Evolutionary conservation across 2,888 invertebrate genomes (phyloP).

Genomic region (Tetragnatha montana): DNA sequence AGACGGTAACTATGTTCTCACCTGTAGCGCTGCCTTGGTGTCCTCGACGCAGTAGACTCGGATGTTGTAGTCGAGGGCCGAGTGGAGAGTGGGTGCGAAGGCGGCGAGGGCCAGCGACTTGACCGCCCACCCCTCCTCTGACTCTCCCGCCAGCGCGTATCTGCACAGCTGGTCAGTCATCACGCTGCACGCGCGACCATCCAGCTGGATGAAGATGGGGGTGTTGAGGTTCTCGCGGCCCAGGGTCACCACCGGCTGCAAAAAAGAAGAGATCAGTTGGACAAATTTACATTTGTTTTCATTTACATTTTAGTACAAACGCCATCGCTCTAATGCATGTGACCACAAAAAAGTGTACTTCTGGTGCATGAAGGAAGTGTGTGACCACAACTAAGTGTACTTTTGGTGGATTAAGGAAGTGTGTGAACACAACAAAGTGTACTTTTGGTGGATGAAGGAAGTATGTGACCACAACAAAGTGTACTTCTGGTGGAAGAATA

Average conservation of each 20-base stretch:
- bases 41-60: constrained; percentile 95
- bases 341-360: no score
- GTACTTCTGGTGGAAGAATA: no score
- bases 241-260: constrained; percentile 81
- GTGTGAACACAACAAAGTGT: no score
- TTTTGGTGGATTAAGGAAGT: no score
- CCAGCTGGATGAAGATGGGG: constrained; percentile 94
- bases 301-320: no score
- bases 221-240: constrained; percentile 93
- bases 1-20: no score
- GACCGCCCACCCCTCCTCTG: constrained; percentile 79
- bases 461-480: no score
- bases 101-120: constrained; percentile 92
- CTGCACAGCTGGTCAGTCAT: constrained; percentile 93
- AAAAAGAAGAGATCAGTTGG: background rate
- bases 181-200: constrained; percentile 87
- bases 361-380: no score
- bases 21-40: constrained; percentile 92
- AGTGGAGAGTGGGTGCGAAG: constrained; percentile 83
- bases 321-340: no score
- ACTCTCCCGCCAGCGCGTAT: constrained; percentile 93
- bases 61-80: constrained; percentile 85
- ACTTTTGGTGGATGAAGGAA: no score
- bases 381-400: no score
- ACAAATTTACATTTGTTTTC: no score